Percentiles rank a stretch among this genome's conserved stretches.
Evolutionary conservation across 1,140 invertebrate genomes (phyloP).

Genomic region (Drosophila serrata): DNA sequence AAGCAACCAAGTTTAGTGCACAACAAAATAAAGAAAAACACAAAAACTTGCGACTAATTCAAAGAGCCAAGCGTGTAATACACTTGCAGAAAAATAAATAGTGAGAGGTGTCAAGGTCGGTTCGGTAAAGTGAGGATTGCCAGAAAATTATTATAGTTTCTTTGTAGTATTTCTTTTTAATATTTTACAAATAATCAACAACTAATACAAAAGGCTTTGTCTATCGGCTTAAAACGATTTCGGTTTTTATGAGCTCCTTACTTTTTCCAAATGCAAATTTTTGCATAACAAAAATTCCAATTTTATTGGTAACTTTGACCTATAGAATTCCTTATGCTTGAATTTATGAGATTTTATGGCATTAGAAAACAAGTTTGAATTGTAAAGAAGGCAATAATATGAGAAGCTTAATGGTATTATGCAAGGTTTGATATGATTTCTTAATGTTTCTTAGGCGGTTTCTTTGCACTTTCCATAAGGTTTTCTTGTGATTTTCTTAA

Average conservation of each 20-base stretch:
- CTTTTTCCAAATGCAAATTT: conserved; percentile 3
- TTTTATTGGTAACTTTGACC: neutral
- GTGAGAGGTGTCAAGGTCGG: conserved; percentile 12
- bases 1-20: neutral
- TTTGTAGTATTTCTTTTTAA: neutral
- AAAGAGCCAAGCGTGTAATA: conserved; percentile 19
- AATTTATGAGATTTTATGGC: neutral
- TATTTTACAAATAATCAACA: conserved; percentile 1
- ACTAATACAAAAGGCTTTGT: neutral
- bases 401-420: neutral
- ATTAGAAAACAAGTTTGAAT: neutral
- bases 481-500: neutral
- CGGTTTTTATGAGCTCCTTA: neutral
- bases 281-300: neutral
- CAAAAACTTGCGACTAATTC: conserved; percentile 13
- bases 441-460: no score
- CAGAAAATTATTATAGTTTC: conserved; percentile 1
- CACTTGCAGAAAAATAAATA: conserved; percentile 14
- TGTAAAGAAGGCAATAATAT: neutral
- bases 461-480: neutral
- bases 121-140: neutral
- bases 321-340: neutral
- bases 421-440: neutral
- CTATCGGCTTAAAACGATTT: neutral
- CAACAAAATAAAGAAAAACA: conserved; percentile 3